Percentiles rank a stretch among this genome's conserved stretches.
These are phyloP conservation scores for Lissonota sp. DNA, from an alignment of 2,888 invertebrate genomes.

Conservation along the genomic window DNA sequence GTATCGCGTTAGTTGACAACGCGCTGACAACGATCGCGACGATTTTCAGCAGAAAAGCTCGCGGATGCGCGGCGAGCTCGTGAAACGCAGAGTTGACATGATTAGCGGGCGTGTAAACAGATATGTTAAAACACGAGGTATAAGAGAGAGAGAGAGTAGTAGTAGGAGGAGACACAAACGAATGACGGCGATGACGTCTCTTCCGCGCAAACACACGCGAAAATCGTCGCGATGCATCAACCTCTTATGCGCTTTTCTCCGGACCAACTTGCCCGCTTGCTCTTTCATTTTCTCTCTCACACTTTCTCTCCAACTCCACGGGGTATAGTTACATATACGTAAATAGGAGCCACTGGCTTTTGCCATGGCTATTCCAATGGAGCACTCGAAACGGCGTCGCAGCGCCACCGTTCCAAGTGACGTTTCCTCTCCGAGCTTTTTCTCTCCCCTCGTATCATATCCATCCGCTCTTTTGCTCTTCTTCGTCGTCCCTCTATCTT, in stretches of 20 bases:
- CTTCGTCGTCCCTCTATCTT: background rate
- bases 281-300: slow-evolving; percentile 9
- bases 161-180: slow-evolving; percentile 28
- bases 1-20: too few species aligned
- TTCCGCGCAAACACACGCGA: slow-evolving; percentile 52
- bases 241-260: slow-evolving; percentile 74
- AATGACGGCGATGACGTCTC: slow-evolving; percentile 76
- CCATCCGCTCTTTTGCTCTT: slow-evolving; percentile 2
- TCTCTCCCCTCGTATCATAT: slow-evolving; percentile 18
- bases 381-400: slow-evolving; percentile 45
- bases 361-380: slow-evolving; percentile 42
- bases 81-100: slow-evolving; percentile 72
- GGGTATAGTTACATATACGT: slow-evolving; percentile 30
- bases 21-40: slow-evolving; percentile 28
- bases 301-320: slow-evolving; percentile 7
- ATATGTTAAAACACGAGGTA: slow-evolving; percentile 80
- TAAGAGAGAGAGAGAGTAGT: slow-evolving; percentile 66
- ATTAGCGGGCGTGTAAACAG: slow-evolving; percentile 82
- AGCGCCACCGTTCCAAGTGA: slow-evolving; percentile 53
- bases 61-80: slow-evolving; percentile 48
- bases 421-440: slow-evolving; percentile 52
- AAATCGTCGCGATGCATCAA: slow-evolving; percentile 80
- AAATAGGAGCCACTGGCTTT: slow-evolving; percentile 24
- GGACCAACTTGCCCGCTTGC: slow-evolving; percentile 66
- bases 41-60: slow-evolving; percentile 20